Conservation (phyloP, 2,797 vertebrate species). For the Coracias cyanogaster region DNA sequence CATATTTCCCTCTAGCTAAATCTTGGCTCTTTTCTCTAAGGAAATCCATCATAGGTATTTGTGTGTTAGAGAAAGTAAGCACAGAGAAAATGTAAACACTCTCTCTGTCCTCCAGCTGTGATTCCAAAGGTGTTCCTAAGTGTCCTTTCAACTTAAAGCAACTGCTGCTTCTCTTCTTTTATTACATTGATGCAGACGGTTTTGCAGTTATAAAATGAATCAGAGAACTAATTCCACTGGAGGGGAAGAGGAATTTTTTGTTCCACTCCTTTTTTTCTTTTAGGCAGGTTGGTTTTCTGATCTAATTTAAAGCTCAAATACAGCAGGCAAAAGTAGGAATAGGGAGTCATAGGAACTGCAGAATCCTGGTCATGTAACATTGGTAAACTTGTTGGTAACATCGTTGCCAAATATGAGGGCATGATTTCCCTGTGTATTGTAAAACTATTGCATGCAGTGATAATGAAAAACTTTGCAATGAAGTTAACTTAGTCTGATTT, state of each 20-base stretch:
- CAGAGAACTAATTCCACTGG: not conserved
- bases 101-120: not conserved
- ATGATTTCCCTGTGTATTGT: not conserved
- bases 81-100: not conserved
- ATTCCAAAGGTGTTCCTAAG: not conserved
- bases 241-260: not conserved
- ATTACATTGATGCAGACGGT: not conserved
- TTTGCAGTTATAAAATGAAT: not conserved
- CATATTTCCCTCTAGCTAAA: not conserved
- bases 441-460: not conserved
- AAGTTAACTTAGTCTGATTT: not conserved
- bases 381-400: too few species aligned
- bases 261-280: too few species aligned
- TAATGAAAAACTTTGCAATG: not conserved
- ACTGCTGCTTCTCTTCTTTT: not conserved
- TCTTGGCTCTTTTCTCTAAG: not conserved
- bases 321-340: not conserved
- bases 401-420: not conserved
- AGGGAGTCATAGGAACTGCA: not conserved
- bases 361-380: not conserved
- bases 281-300: not conserved
- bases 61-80: not conserved
- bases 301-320: not conserved
- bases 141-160: not conserved
- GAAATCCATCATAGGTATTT: not conserved